A percentile compares a stretch with the other conserved stretches of the same genome.
phyloP scores from a whole-genome alignment of 2,888 invertebrate species.

The Listrodromus nycthemerus region DNA sequence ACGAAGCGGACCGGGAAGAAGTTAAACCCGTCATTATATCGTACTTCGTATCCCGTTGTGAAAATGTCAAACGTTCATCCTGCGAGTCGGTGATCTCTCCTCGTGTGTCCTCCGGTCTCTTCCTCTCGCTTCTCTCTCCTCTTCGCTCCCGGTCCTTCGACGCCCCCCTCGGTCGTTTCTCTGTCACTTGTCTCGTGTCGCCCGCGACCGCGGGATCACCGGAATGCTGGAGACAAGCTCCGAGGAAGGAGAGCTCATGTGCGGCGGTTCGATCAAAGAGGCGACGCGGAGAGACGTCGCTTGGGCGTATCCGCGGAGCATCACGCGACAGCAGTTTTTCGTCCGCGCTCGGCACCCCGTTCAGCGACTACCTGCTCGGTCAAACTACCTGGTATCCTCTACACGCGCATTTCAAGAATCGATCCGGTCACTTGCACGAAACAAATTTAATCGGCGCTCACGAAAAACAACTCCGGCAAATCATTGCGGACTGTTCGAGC shows the following conservation, averaged over 20 bases:
- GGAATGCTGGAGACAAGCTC: slow-evolving; percentile 51
- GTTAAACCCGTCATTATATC: slow-evolving; percentile 83
- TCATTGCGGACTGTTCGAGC: background rate
- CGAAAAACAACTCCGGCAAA: background rate
- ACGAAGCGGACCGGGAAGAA: slow-evolving; percentile 71
- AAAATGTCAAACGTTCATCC: slow-evolving; percentile 82
- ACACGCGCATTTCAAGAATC: slow-evolving; percentile 11
- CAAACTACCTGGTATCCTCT: slow-evolving; percentile 22
- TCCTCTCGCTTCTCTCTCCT: slow-evolving; percentile 46
- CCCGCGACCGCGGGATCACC: slow-evolving; percentile 50
- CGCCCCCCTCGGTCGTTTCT: slow-evolving; percentile 19
- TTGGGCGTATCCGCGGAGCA: slow-evolving; percentile 61
- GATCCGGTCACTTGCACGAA: slow-evolving; percentile 34
- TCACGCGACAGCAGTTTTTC: slow-evolving; percentile 60
- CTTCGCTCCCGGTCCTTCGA: slow-evolving; percentile 19
- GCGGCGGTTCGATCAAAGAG: slow-evolving; percentile 63
- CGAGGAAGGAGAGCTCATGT: slow-evolving; percentile 28
- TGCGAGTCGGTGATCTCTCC: slow-evolving; percentile 71
- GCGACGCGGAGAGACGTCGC: slow-evolving; percentile 17
- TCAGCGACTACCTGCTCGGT: slow-evolving; percentile 29
- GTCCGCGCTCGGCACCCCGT: slow-evolving; percentile 31
- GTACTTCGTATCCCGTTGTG: slow-evolving; percentile 78
- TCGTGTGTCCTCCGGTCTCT: slow-evolving; percentile 51
- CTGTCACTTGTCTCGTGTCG: slow-evolving; percentile 59
- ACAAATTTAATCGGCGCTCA: slow-evolving; percentile 40